phyloP scores from a whole-genome alignment of 2,888 invertebrate species.

The Xiphydria camelus region DNA sequence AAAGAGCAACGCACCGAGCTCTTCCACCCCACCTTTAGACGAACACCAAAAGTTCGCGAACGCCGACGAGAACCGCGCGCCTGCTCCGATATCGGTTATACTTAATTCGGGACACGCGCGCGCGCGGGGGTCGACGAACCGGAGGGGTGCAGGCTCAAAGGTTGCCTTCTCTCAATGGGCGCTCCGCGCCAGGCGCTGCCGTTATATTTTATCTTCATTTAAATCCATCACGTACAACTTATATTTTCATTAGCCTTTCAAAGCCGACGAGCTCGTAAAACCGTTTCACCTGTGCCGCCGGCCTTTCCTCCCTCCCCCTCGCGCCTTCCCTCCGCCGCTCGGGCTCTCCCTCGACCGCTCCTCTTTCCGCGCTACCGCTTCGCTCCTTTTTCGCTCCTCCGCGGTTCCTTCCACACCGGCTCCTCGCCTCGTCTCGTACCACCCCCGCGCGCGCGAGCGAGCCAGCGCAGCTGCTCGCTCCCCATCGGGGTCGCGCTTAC shows the following conservation, averaged over 20 bases:
- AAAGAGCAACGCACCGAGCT: too few relatives aligned
- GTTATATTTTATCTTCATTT: conserved; percentile 43
- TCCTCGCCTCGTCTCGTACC: not conserved
- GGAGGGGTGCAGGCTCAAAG: conserved; percentile 29
- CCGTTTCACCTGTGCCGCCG: conserved; percentile 43
- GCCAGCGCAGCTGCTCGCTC: not conserved
- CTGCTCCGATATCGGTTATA: conserved; percentile 53
- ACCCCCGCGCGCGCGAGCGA: not conserved
- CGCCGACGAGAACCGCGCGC: conserved; percentile 30
- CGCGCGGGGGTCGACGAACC: conserved; percentile 37
- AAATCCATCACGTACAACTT: conserved; percentile 51
- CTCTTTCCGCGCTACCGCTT: conserved; percentile 8
- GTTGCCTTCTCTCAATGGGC: conserved; percentile 31
- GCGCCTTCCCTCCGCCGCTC: conserved; percentile 3
- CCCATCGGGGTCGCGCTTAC: too few relatives aligned
- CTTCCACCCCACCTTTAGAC: conserved; percentile 48
- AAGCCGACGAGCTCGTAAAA: conserved; percentile 34
- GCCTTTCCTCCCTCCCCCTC: conserved; percentile 13
- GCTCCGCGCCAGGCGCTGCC: conserved; percentile 33
- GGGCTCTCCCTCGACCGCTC: conserved; percentile 1
- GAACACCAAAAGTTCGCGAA: conserved; percentile 55
- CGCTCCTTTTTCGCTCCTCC: not conserved
- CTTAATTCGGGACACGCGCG: conserved; percentile 52
- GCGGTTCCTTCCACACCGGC: not conserved
- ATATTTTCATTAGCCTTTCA: conserved; percentile 56